A percentile compares a stretch with the other conserved stretches of the same genome.
These are phyloP conservation scores for Beris morrisii DNA, from an alignment of 2,888 invertebrate species.

Conservation along the genomic window DNA sequence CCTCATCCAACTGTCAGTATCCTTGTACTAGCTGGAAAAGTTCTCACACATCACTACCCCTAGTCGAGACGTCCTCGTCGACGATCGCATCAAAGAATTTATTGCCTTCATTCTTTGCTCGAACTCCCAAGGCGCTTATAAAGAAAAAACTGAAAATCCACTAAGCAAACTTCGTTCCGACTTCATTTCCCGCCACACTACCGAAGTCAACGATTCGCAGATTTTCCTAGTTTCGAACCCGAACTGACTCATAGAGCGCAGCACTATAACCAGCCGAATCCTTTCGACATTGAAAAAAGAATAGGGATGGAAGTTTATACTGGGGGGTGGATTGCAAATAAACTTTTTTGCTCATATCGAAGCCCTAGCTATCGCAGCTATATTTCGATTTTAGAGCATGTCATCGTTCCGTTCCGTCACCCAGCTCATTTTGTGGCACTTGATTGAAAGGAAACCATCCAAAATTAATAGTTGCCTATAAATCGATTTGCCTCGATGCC, in stretches of 20 bases:
- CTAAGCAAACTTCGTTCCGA: slow-evolving; percentile 26
- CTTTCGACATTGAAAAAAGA: neutral
- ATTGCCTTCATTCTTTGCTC: slow-evolving; percentile 30
- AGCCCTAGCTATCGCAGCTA: slow-evolving; percentile 1
- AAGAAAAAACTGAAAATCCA: slow-evolving; percentile 23
- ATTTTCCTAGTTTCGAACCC: neutral
- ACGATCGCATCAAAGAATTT: slow-evolving; percentile 31
- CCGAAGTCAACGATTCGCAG: neutral
- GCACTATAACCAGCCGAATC: too few relatives aligned
- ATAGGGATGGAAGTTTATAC: neutral
- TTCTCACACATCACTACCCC: slow-evolving; percentile 25
- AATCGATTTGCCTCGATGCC: slow-evolving; percentile 30
- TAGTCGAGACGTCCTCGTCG: slow-evolving; percentile 8
- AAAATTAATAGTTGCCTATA: slow-evolving; percentile 33
- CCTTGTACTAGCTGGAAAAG: slow-evolving; percentile 13
- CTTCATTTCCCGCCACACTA: slow-evolving; percentile 13
- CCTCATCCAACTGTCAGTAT: slow-evolving; percentile 29
- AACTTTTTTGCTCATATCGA: neutral
- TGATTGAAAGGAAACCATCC: slow-evolving; percentile 33
- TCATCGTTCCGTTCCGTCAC: slow-evolving; percentile 26
- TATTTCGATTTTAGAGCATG: slow-evolving; percentile 22
- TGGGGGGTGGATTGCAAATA: slow-evolving; percentile 8
- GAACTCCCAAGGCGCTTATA: slow-evolving; percentile 26
- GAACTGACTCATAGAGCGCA: too few relatives aligned
- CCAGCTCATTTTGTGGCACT: slow-evolving; percentile 31